Percentiles rank a stretch among this genome's conserved stretches.
Evolutionary conservation across 1,140 invertebrate species (phyloP).

Genomic region (Diprion similis): DNA sequence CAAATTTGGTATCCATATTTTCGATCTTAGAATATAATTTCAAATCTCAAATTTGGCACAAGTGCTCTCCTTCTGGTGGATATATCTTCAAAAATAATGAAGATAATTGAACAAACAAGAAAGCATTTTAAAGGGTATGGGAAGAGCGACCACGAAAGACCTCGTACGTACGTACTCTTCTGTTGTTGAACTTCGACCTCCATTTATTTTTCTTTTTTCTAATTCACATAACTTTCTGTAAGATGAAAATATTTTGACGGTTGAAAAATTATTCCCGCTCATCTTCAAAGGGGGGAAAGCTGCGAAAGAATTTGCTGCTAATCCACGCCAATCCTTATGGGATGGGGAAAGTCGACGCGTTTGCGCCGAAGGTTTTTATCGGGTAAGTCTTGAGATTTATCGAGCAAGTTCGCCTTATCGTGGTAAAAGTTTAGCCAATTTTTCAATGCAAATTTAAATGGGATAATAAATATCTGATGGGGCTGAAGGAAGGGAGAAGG

Average conservation of each 20-base stretch:
- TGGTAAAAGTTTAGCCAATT: slow-evolving; percentile 15
- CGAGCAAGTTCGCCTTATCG: not conserved
- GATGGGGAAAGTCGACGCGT: not conserved
- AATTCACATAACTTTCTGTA: not conserved
- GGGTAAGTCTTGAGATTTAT: slow-evolving; percentile 2
- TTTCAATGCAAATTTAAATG: slow-evolving; percentile 41
- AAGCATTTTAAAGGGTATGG: too few species aligned
- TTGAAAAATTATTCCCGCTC: not conserved
- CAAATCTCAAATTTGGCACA: too few species aligned
- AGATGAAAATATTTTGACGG: not conserved
- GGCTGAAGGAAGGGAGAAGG: not conserved
- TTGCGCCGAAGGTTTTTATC: not conserved
- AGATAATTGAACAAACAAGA: too few species aligned
- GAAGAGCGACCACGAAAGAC: too few species aligned
- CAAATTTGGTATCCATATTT: too few species aligned
- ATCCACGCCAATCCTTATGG: not conserved
- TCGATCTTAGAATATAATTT: too few species aligned
- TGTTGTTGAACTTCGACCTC: not conserved
- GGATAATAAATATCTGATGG: slow-evolving; percentile 39
- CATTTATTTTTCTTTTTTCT: not conserved
- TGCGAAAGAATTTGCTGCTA: not conserved
- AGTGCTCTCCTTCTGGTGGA: too few species aligned
- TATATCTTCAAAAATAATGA: too few species aligned
- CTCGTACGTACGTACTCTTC: too few species aligned
- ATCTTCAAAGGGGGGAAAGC: not conserved